These are phyloP conservation scores for Gambusia affinis DNA, from an alignment of 2,113 vertebrate genomes.

Conservation along the genomic window DNA sequence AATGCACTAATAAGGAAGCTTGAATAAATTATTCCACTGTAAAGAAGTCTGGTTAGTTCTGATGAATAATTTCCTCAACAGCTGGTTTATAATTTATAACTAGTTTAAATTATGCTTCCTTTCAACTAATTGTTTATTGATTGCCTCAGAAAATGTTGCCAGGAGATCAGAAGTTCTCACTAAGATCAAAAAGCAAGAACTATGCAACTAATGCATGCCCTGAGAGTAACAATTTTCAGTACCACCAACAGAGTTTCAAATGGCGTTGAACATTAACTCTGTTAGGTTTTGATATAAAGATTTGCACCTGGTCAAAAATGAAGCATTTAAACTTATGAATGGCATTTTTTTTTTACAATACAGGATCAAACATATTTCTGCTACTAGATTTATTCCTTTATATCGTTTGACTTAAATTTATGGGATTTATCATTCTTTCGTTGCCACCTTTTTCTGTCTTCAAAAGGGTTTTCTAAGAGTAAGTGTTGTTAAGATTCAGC, in stretches of 20 bases:
- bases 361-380: too few relatives aligned
- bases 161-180: background rate
- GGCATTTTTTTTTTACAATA: too few relatives aligned
- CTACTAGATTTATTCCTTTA: too few relatives aligned
- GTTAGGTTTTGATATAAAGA: background rate
- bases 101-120: conserved; percentile 2
- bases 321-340: background rate
- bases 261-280: background rate
- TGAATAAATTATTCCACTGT: conserved; percentile 19
- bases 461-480: background rate
- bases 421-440: too few relatives aligned
- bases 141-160: conserved; percentile 21
- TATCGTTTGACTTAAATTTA: too few relatives aligned
- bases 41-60: conserved; percentile 18
- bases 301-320: background rate
- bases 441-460: too few relatives aligned
- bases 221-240: background rate
- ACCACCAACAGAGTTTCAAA: conserved; percentile 30
- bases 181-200: background rate
- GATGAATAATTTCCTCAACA: background rate
- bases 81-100: conserved; percentile 36
- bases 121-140: conserved; percentile 16
- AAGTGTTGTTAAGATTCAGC: background rate
- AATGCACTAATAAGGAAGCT: conserved; percentile 26
- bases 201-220: background rate